Evolutionary conservation across 2,888 invertebrate genomes (phyloP), one percentile per base, ranked within the genome.

Genomic region (Raillietiella orientalis): DNA sequence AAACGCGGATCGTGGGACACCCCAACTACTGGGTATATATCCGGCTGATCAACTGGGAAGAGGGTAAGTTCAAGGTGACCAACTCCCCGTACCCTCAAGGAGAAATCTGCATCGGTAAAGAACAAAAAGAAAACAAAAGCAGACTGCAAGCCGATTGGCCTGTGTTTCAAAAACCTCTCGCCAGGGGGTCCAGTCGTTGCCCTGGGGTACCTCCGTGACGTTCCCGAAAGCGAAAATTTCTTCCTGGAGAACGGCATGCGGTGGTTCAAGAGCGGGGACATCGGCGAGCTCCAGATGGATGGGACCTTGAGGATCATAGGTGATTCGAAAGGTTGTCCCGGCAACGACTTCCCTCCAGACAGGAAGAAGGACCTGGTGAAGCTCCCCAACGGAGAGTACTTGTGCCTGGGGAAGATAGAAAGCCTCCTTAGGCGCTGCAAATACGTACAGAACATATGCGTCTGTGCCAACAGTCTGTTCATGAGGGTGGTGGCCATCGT

Each of bases 291-390:
- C 39, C 72, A 84, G 40, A 56, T 59, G 21, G 90, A 96, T 49
- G 96, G 96, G 14, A 71, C 67, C 40, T 64, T 96, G 37, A 75
- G 72, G 53, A 87, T 96, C 40, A 87, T 96, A 38, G n/a, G n/a
- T n/a, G n/a, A n/a, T n/a, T n/a, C n/a, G n/a, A n/a, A n/a, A n/a
- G n/a, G n/a, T n/a, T n/a, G n/a, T n/a, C n/a, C n/a, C n/a, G n/a
- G n/a, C n/a, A n/a, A n/a, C n/a, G n/a, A n/a, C n/a, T n/a, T n/a
- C n/a, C n/a, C n/a, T n/a, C n/a, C n/a, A n/a, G 90, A 96, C 50
- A 74, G 96, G 37, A 96, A 93, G 55, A 96, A 96, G 53, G 96
- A 96, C 53, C 57, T 96, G 36, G 84, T 96, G 20, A 96, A 96
- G 49, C 58, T 96, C 27, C 87, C 93, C 47, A 71, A 77, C 15